phyloP scores from a whole-genome alignment of 2,888 invertebrate species.

The Noctua comes region DNA sequence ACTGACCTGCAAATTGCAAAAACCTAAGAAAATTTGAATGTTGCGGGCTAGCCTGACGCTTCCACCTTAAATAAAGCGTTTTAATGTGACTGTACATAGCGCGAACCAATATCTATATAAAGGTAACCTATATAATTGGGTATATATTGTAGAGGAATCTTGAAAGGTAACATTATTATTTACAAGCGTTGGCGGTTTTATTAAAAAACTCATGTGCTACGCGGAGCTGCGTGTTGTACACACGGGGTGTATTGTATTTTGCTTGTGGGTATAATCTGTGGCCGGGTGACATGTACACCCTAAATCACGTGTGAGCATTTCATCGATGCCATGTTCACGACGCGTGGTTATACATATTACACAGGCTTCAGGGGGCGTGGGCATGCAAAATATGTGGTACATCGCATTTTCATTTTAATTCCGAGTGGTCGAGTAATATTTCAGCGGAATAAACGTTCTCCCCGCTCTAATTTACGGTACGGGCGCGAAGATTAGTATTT shows the following conservation, averaged over 20 bases:
- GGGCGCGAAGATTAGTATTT: slow-evolving; percentile 69
- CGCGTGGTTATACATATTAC: slow-evolving; percentile 66
- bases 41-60: no score
- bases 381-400: slow-evolving; percentile 67
- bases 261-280: slow-evolving; percentile 48
- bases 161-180: slow-evolving; percentile 10
- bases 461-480: slow-evolving; percentile 67
- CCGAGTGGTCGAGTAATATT: slow-evolving; percentile 71
- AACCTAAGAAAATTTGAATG: no score
- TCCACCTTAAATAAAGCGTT: slow-evolving; percentile 12
- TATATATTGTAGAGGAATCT: background rate
- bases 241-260: slow-evolving; percentile 34
- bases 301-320: slow-evolving; percentile 78
- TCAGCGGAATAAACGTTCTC: slow-evolving; percentile 72
- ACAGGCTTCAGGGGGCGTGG: slow-evolving; percentile 65
- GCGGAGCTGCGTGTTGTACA: background rate
- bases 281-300: slow-evolving; percentile 73
- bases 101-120: background rate
- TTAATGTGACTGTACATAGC: background rate
- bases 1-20: no score
- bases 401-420: slow-evolving; percentile 75
- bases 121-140: background rate
- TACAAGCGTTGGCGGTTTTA: slow-evolving; percentile 10
- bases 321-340: slow-evolving; percentile 72
- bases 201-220: slow-evolving; percentile 10